Conservation (phyloP, 2,888 invertebrate species). For the Mimachlamys varia region DNA sequence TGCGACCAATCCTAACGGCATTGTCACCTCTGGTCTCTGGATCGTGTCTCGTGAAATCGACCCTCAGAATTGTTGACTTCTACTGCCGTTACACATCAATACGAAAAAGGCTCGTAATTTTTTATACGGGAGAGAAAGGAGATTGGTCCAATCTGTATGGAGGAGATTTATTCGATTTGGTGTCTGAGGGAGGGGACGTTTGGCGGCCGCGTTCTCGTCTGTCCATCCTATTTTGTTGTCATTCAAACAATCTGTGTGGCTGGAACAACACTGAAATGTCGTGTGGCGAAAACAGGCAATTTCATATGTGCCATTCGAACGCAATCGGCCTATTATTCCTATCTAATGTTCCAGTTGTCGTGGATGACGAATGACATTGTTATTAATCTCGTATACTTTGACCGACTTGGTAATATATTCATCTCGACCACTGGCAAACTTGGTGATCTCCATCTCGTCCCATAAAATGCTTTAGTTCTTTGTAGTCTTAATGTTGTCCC, state of each 20-base stretch:
- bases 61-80: neutral
- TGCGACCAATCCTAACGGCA: neutral
- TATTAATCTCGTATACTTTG: too few relatives aligned
- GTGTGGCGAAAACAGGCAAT: neutral
- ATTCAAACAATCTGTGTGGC: neutral
- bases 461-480: too few relatives aligned
- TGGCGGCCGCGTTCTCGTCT: neutral
- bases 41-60: neutral
- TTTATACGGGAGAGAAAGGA: neutral
- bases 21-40: neutral
- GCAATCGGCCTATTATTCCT: too few relatives aligned
- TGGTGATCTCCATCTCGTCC: too few relatives aligned
- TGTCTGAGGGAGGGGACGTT: neutral
- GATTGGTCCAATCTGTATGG: neutral
- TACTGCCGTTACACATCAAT: neutral
- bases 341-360: too few relatives aligned
- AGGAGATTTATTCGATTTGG: neutral
- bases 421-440: too few relatives aligned
- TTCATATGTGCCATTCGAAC: too few relatives aligned
- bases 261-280: neutral
- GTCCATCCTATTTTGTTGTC: neutral
- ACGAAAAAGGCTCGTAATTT: neutral
- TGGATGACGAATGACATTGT: too few relatives aligned
- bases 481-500: too few relatives aligned
- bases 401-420: too few relatives aligned